phyloP scores from a whole-genome alignment of 2,888 invertebrate genomes.

The Dyspetes luteomarginatus region DNA sequence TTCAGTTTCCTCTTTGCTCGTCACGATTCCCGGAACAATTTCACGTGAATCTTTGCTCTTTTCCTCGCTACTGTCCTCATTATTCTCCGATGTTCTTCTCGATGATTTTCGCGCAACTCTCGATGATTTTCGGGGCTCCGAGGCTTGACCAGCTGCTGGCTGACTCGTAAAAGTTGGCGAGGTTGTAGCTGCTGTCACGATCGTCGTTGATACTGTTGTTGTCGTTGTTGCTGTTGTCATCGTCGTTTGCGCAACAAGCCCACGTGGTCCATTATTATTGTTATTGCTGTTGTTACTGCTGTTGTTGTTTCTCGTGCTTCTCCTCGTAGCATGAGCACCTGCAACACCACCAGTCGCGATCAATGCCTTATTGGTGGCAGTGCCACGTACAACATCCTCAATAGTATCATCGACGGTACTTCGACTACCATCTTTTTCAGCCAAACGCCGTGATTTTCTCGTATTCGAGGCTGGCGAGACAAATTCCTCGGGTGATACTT shows the following conservation, averaged over 20 bases:
- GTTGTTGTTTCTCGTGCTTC: constrained; percentile 86
- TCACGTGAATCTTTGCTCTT: constrained; percentile 78
- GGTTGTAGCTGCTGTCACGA: not conserved
- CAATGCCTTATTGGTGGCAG: constrained; percentile 82
- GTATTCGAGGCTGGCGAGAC: constrained; percentile 88
- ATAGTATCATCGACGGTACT: constrained; percentile 94
- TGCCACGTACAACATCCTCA: constrained; percentile 93
- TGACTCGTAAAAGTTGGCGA: not conserved
- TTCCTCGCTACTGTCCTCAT: constrained; percentile 87
- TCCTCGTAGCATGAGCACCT: constrained; percentile 83
- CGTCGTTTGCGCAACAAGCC: constrained; percentile 68
- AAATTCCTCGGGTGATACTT: constrained; percentile 86
- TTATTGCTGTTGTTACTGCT: constrained; percentile 77
- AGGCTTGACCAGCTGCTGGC: constrained; percentile 36
- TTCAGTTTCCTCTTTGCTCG: constrained; percentile 45
- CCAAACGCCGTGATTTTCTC: constrained; percentile 91
- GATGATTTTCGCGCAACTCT: constrained; percentile 87
- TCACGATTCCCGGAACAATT: not conserved
- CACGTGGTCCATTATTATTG: constrained; percentile 71
- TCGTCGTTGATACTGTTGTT: constrained; percentile 77
- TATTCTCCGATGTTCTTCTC: constrained; percentile 88
- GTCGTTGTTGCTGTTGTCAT: constrained; percentile 76
- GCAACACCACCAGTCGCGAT: constrained; percentile 79
- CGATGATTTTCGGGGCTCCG: constrained; percentile 86
- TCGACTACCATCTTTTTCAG: constrained; percentile 90